Conservation (phyloP, 2,888 invertebrate genomes). For the Encarsia formosa region DNA sequence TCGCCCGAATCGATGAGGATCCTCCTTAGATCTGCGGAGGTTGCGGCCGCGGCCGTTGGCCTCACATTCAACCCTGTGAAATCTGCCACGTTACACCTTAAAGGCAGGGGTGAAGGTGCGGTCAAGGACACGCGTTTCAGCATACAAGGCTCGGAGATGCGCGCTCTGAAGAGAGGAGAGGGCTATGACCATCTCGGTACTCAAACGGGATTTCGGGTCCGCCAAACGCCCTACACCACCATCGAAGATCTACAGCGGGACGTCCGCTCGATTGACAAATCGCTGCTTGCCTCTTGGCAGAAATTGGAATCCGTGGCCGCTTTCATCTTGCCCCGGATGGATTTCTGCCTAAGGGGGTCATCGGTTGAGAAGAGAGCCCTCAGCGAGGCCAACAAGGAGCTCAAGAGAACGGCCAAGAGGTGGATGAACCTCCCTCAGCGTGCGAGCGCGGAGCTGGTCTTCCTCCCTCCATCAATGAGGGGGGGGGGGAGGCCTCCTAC, state of each 20-base stretch:
- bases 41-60: conserved; percentile 22
- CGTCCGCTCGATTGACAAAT: conserved; percentile 11
- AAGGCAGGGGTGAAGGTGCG: conserved; percentile 11
- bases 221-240: conserved; percentile 18
- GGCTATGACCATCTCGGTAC: conserved; percentile 18
- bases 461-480: conserved; percentile 19
- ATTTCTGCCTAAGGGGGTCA: conserved; percentile 36
- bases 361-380: conserved; percentile 31
- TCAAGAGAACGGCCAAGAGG: conserved; percentile 31
- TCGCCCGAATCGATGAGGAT: conserved; percentile 27
- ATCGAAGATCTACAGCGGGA: neutral
- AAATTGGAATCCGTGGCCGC: neutral
- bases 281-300: conserved; percentile 25
- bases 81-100: conserved; percentile 34
- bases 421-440: conserved; percentile 41
- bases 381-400: conserved; percentile 28
- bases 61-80: conserved; percentile 37
- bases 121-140: neutral
- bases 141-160: neutral
- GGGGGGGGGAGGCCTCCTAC: conserved; percentile 38
- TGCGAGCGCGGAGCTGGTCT: conserved; percentile 37
- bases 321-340: conserved; percentile 33
- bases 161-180: conserved; percentile 1
- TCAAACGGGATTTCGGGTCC: conserved; percentile 19
- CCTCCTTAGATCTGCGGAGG: conserved; percentile 16